A percentile compares a stretch with the other conserved stretches of the same genome.
phyloP scores from a whole-genome alignment of 2,888 invertebrate species.

The Drosophila koepferae region DNA sequence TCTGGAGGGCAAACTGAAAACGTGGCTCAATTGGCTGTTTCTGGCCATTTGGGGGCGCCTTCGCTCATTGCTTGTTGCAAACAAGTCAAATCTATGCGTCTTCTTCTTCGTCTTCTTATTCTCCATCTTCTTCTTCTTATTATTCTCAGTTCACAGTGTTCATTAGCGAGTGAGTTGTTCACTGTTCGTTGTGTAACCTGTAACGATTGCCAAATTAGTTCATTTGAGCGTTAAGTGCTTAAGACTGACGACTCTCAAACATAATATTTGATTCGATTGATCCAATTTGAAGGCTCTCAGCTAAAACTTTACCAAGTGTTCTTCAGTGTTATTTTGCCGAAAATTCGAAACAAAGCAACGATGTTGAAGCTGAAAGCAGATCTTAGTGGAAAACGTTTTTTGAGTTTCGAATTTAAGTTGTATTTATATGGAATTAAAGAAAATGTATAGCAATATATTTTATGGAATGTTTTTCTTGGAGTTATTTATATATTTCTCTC shows the following conservation, averaged over 20 bases:
- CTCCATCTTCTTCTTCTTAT: conserved; percentile 2
- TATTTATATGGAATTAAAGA: not conserved
- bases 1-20: conserved; percentile 31
- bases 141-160: conserved; percentile 33
- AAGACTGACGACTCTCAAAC: conserved; percentile 46
- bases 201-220: conserved; percentile 64
- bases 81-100: conserved; percentile 24
- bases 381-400: not conserved
- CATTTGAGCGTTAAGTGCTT: conserved; percentile 68
- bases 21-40: conserved; percentile 40
- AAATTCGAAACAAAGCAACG: not conserved
- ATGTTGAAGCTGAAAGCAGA: not conserved
- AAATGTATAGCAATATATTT: not conserved
- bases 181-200: conserved; percentile 45
- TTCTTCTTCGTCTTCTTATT: not conserved
- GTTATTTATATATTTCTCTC: not conserved
- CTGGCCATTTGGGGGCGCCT: conserved; percentile 15
- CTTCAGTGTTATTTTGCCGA: not conserved
- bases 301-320: conserved; percentile 42
- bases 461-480: not conserved
- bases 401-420: not conserved
- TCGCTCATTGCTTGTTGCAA: conserved; percentile 38
- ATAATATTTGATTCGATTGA: conserved; percentile 63
- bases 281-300: conserved; percentile 53
- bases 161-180: conserved; percentile 58